Evolutionary conservation across 2,797 vertebrate species (phyloP).

Genomic region (Sternotherus odoratus): DNA sequence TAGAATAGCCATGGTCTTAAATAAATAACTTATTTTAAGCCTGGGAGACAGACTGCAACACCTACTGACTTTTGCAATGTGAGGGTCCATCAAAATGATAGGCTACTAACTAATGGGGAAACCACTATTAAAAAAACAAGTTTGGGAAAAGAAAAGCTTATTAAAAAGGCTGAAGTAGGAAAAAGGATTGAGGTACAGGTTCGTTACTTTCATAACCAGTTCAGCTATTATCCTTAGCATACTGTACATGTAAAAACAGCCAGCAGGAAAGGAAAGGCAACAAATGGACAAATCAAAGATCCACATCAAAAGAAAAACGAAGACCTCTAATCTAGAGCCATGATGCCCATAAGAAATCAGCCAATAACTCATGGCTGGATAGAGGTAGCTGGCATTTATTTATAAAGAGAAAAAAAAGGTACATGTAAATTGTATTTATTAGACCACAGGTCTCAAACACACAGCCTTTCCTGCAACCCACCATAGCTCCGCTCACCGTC

Average conservation of each 20-base stretch:
- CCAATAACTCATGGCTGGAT: background rate
- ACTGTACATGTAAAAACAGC: background rate
- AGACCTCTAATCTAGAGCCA: background rate
- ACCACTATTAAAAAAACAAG: fast-evolving
- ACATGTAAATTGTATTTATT: background rate
- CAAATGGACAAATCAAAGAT: background rate
- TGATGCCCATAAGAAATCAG: background rate
- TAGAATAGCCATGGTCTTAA: background rate
- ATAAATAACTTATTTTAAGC: background rate
- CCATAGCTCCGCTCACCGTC: no score
- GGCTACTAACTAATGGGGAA: fast-evolving
- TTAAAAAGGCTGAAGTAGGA: background rate
- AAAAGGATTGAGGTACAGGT: background rate
- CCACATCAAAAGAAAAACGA: background rate
- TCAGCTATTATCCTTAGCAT: background rate
- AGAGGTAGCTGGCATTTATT: background rate
- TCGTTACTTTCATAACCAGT: background rate
- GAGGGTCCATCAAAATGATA: fast-evolving
- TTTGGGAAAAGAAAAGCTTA: fast-evolving
- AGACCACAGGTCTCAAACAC: no score
- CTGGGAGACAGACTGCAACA: slow-evolving; percentile 16
- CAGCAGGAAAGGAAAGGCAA: background rate
- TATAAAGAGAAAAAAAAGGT: background rate
- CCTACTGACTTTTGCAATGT: fast-evolving
- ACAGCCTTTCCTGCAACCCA: no score